Evolutionary conservation across 2,113 vertebrate genomes (phyloP), one percentile per base, ranked within the genome.

Genomic region (Cromileptes altivelis): DNA sequence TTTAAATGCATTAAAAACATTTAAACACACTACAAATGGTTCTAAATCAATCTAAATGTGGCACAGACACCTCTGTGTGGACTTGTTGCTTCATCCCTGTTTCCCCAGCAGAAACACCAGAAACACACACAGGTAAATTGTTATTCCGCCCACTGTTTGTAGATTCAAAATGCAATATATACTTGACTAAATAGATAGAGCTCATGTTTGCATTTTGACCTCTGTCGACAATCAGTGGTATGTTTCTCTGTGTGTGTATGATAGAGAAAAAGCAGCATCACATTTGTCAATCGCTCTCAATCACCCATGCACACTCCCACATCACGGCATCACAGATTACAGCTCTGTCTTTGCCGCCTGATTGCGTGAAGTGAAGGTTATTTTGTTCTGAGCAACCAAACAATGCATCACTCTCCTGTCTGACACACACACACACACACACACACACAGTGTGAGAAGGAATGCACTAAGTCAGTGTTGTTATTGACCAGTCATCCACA

Each of bases 321-420:
- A 49, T 70, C 62, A 13, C 37, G 53, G 49, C 74, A 53, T 56
- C 67, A 30, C 78, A 72, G 82, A 85, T 85, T 81, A 79, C 76
- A 78, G 79, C 63, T 75, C 71, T 45, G 71, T 69, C 80, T 77
- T 79, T 50, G 19, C 53, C 2, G 72, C 75, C 69, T 88, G 88
- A 87, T 85, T 81, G 85, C 14, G 0, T 63, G 52, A 81, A 88
- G 77, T 67, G 78, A 84, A 86, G 81, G 78, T 85, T 85, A 68
- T 90, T 84, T 81, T 78, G 77, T 73, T 79, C 77, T 72, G 77
- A 81, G 65, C 40, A 80, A 53, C 53, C 63, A 78, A 84, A 71
- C 73, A 78, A 56, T 75, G 73, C 62, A 70, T 84, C 84, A 74
- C 49, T 80, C 23, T 56, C 6, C 50, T 62, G 75, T 69, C 63